These are phyloP conservation scores for Porites lobata DNA, from an alignment of 92 coral and sea anemone species.

Conservation along the genomic window DNA sequence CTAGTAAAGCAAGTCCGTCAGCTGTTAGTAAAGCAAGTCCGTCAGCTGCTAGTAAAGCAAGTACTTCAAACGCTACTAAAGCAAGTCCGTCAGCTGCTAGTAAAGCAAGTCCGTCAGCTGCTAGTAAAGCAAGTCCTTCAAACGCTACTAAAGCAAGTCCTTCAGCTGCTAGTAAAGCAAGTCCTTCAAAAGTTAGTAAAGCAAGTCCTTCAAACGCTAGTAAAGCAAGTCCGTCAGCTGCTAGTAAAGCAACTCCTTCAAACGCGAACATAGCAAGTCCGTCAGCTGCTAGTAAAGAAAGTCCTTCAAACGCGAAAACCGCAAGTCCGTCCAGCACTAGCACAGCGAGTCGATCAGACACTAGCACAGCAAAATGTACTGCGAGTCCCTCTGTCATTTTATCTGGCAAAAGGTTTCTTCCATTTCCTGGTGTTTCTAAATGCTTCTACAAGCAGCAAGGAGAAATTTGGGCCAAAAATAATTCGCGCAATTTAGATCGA, in stretches of 20 bases:
- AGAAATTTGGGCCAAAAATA: constrained; percentile 33
- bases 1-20: too few species aligned
- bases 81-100: constrained; percentile 32
- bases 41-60: neutral
- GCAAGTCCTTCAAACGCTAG: constrained; percentile 1
- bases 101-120: neutral
- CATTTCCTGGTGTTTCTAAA: constrained; percentile 49
- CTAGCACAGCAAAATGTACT: constrained; percentile 23
- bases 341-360: constrained; percentile 13
- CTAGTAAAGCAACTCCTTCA: constrained; percentile 9
- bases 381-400: neutral
- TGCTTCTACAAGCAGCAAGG: constrained; percentile 38
- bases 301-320: constrained; percentile 1
- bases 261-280: neutral
- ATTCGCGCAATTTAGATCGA: constrained; percentile 24
- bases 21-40: neutral
- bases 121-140: constrained; percentile 1
- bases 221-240: constrained; percentile 14
- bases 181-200: too few species aligned
- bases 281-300: constrained; percentile 6
- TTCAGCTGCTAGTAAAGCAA: too few species aligned
- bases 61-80: neutral
- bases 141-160: too few species aligned
- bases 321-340: constrained; percentile 30
- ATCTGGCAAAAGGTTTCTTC: constrained; percentile 2